A percentile compares a stretch with the other conserved stretches of the same genome.
Conservation (phyloP, 2,113 vertebrate species). For the Stigmatopora argus region DNA sequence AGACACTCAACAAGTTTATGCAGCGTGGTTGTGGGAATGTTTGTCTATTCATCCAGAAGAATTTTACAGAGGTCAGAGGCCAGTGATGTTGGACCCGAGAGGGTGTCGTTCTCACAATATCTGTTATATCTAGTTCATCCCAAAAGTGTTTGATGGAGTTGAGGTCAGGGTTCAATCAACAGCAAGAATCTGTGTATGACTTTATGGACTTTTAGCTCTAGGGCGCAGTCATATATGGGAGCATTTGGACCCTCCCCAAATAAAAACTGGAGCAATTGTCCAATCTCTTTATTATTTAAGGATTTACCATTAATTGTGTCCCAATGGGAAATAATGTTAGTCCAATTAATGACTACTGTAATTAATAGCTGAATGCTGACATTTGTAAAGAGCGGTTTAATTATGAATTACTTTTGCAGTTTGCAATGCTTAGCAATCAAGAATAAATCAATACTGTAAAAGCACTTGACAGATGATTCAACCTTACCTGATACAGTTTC, state of each 20-base stretch:
- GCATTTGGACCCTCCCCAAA: neutral
- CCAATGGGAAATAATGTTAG: neutral
- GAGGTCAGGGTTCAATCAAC: constrained; percentile 2
- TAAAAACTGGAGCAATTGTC: neutral
- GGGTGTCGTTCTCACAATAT: neutral
- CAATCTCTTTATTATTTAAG: neutral
- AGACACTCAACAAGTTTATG: neutral
- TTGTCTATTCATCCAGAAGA: neutral
- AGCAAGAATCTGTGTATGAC: neutral
- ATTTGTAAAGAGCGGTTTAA: constrained; percentile 27
- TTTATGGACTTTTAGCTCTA: neutral
- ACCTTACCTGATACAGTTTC: constrained; percentile 32
- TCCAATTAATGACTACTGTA: neutral
- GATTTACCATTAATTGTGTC: neutral
- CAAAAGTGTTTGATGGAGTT: constrained; percentile 1
- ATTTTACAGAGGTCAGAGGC: neutral
- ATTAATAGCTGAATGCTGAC: constrained; percentile 12
- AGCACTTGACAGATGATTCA: neutral
- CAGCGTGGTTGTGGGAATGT: neutral
- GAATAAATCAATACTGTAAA: constrained; percentile 24
- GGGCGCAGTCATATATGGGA: neutral
- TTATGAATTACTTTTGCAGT: constrained; percentile 36
- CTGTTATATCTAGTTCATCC: neutral
- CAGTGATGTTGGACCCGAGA: neutral
- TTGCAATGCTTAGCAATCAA: constrained; percentile 48